Evolutionary conservation across 2,888 invertebrate species (phyloP).

Genomic region (Andrena trimmerana): DNA sequence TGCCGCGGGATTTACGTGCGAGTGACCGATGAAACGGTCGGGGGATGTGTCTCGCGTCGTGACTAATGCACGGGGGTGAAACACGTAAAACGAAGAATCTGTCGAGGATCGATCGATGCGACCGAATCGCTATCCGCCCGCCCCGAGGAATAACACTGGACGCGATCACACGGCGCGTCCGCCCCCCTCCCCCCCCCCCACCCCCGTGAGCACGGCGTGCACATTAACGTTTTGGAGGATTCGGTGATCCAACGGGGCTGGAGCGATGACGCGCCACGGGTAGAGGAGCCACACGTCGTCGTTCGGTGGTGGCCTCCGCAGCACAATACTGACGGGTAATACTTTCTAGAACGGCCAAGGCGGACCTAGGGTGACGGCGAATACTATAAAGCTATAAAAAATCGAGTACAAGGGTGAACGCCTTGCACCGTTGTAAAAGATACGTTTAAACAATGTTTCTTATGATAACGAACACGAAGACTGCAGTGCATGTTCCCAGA

Average conservation of each 20-base stretch:
- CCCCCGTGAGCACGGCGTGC: slow-evolving; percentile 20
- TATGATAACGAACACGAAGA: slow-evolving; percentile 62
- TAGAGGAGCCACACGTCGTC: slow-evolving; percentile 52
- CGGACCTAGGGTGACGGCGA: not conserved
- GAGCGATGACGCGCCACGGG: slow-evolving; percentile 41
- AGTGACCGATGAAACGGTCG: slow-evolving; percentile 60
- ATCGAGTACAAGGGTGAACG: not conserved
- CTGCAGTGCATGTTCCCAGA: slow-evolving; percentile 65
- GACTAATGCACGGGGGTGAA: slow-evolving; percentile 45
- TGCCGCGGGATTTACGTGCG: slow-evolving; percentile 56
- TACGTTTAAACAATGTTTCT: slow-evolving; percentile 41
- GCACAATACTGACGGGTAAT: slow-evolving; percentile 79
- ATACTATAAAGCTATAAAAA: slow-evolving; percentile 3
- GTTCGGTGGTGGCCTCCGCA: slow-evolving; percentile 72
- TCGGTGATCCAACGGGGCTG: slow-evolving; percentile 25
- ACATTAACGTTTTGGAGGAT: not conserved
- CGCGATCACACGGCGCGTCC: slow-evolving; percentile 22
- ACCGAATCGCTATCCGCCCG: slow-evolving; percentile 47
- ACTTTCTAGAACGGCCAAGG: slow-evolving; percentile 71
- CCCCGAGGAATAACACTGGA: slow-evolving; percentile 31
- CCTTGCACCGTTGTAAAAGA: slow-evolving; percentile 32
- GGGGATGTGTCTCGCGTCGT: slow-evolving; percentile 39
- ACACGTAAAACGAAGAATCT: slow-evolving; percentile 53
- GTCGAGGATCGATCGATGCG: slow-evolving; percentile 52
- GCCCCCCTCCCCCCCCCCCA: not conserved